phyloP scores from a whole-genome alignment of 2,113 vertebrate species.

The Elephas maximus region DNA sequence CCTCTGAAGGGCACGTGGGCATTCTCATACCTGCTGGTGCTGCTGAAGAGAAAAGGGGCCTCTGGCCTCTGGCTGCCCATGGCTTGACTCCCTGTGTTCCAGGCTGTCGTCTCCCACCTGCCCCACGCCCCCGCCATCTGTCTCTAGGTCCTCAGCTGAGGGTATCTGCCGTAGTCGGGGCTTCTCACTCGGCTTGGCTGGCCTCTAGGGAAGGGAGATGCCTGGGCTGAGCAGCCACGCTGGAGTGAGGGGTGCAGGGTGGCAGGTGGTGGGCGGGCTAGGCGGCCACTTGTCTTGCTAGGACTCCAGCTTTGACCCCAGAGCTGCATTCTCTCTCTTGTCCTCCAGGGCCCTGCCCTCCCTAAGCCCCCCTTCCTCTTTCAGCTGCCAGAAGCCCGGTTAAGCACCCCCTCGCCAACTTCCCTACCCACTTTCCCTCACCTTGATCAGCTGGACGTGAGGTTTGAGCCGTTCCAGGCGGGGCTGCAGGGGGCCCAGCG shows the following conservation, averaged over 20 bases:
- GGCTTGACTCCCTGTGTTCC: slow-evolving; percentile 83
- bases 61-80: slow-evolving; percentile 80
- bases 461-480: slow-evolving; percentile 91
- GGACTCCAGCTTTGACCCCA: neutral
- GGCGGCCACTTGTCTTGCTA: neutral
- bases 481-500: slow-evolving; percentile 88
- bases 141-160: slow-evolving; percentile 94
- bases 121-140: slow-evolving; percentile 87
- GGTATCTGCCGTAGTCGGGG: slow-evolving; percentile 95
- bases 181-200: slow-evolving; percentile 94
- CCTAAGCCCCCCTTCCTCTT: neutral
- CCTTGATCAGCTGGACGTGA: slow-evolving; percentile 90
- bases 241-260: no score
- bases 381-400: neutral
- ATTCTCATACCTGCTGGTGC: slow-evolving; percentile 88
- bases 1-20: slow-evolving; percentile 59
- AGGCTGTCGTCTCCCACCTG: slow-evolving; percentile 72
- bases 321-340: neutral
- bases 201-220: slow-evolving; percentile 64
- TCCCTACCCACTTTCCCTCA: slow-evolving; percentile 69
- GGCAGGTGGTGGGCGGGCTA: neutral
- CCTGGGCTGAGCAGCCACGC: neutral
- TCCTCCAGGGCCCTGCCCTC: neutral
- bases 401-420: neutral
- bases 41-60: slow-evolving; percentile 59